Evolutionary conservation across 2,888 invertebrate genomes (phyloP).

Genomic region (Thelaira solivaga): DNA sequence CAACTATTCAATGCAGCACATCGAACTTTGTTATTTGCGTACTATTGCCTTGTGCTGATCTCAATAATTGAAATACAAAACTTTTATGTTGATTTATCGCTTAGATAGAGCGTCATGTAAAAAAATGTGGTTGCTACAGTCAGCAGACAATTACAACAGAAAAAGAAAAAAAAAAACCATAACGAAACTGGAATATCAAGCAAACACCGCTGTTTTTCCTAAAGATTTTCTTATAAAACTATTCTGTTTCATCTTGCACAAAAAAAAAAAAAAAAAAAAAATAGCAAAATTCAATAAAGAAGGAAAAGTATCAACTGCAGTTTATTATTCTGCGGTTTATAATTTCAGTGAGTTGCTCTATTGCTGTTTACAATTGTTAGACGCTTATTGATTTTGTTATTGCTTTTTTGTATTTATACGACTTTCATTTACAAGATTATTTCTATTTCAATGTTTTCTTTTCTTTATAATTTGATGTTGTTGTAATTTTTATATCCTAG

Average conservation of each 20-base stretch:
- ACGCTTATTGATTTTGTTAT: background rate
- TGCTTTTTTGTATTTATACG: background rate
- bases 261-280: no score
- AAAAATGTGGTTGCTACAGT: conserved; percentile 41
- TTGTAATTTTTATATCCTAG: background rate
- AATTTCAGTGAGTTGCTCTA: conserved; percentile 40
- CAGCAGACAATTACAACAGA: background rate
- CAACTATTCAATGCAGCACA: conserved; percentile 33
- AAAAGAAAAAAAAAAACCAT: no score
- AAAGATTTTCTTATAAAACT: background rate
- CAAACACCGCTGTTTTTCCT: conserved; percentile 23
- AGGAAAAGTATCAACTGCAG: conserved; percentile 19
- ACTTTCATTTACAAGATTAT: background rate
- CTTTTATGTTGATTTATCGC: conserved; percentile 43
- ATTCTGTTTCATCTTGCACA: no score
- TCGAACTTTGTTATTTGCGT: conserved; percentile 18
- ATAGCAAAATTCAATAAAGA: background rate
- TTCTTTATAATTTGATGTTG: no score
- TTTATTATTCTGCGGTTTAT: conserved; percentile 46
- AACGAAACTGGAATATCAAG: no score
- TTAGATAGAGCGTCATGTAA: conserved; percentile 46
- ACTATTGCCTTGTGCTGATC: conserved; percentile 20
- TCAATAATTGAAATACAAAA: conserved; percentile 58
- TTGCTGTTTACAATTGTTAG: background rate
- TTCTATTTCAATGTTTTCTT: no score